Evolutionary conservation across 2,888 invertebrate species (phyloP).

Genomic region (Tachina lurida): DNA sequence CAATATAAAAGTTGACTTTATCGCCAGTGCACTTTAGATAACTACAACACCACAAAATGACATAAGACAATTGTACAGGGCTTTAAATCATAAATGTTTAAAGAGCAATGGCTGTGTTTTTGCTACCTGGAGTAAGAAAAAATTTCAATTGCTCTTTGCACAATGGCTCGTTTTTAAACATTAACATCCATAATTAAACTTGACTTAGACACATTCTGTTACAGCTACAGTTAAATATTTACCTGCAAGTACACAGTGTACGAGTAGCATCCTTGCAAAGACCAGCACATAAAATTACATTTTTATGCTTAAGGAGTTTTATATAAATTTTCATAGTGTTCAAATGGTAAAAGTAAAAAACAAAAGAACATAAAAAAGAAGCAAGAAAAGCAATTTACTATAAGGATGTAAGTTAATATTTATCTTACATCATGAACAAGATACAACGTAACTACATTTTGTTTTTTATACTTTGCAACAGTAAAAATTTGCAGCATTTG

Average conservation of each 20-base stretch:
- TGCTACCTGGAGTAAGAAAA: not conserved
- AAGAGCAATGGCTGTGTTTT: not conserved
- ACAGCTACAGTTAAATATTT: not conserved
- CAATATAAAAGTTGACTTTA: not conserved
- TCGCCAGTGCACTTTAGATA: not conserved
- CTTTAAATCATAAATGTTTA: conserved; percentile 6
- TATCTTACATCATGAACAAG: conserved; percentile 58
- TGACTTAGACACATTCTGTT: not conserved
- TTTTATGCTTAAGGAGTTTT: not conserved
- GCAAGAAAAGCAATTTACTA: conserved; percentile 56
- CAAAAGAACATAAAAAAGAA: conserved; percentile 15
- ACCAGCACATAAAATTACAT: not conserved
- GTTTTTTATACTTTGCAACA: not conserved
- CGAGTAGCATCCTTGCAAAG: not conserved
- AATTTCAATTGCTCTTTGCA: not conserved
- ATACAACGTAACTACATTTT: conserved; percentile 3
- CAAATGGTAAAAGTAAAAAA: conserved; percentile 44
- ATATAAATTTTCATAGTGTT: conserved; percentile 18
- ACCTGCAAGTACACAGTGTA: not conserved
- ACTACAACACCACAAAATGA: conserved; percentile 34
- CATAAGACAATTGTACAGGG: conserved; percentile 15
- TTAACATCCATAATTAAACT: not conserved
- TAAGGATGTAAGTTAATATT: conserved; percentile 68
- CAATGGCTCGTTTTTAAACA: not conserved
- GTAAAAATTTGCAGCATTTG: not conserved